These are phyloP conservation scores for Parotocinclus haroldoi DNA, from an alignment of 2,797 vertebrate species.

Conservation along the genomic window DNA sequence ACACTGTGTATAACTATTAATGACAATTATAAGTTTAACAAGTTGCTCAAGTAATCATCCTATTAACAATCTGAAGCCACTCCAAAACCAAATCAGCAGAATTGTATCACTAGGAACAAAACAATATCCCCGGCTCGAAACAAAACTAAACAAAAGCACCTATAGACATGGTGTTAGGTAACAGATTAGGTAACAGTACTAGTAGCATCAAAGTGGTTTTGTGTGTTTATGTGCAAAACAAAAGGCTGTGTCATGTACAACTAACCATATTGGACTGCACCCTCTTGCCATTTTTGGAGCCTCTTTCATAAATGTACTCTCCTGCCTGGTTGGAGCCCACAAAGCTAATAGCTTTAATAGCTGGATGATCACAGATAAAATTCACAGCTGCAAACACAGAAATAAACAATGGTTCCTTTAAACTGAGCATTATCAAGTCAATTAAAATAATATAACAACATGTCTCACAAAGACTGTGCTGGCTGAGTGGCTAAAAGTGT, in stretches of 20 bases:
- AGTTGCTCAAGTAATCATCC: too few species aligned
- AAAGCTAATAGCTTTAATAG: conserved; percentile 97
- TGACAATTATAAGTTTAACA: too few species aligned
- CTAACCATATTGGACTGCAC: conserved; percentile 97
- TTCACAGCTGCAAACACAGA: conserved; percentile 80
- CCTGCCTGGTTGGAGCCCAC: conserved; percentile 97
- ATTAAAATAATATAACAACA: too few species aligned
- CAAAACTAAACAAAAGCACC: too few species aligned
- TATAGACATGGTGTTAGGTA: neutral
- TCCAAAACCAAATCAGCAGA: too few species aligned
- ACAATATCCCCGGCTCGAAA: too few species aligned
- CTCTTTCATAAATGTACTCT: conserved; percentile 92
- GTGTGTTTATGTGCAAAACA: neutral
- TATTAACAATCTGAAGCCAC: too few species aligned
- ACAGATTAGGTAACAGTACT: neutral
- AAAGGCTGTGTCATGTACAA: conserved; percentile 8
- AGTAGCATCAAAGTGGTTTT: neutral
- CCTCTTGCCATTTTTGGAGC: conserved; percentile 90
- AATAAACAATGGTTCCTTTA: neutral
- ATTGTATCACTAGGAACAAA: too few species aligned
- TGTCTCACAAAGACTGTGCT: too few species aligned
- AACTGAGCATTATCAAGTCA: too few species aligned
- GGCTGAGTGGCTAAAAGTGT: too few species aligned
- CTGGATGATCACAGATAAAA: conserved; percentile 94
- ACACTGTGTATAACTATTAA: too few species aligned